These are phyloP conservation scores for Panonychus citri DNA, from an alignment of 1,140 invertebrate species.

Conservation along the genomic window DNA sequence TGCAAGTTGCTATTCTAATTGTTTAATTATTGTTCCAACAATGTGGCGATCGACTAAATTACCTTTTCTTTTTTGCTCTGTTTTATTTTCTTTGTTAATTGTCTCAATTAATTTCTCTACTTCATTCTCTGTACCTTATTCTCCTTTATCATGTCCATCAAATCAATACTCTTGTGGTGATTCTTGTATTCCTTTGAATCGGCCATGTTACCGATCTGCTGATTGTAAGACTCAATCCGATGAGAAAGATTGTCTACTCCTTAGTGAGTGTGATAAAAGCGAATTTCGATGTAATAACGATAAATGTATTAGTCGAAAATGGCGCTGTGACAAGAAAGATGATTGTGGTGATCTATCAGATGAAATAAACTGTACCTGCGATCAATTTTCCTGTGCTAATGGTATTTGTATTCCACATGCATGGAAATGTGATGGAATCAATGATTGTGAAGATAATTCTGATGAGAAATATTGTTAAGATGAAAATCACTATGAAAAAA, in stretches of 20 bases:
- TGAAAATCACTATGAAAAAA: not conserved
- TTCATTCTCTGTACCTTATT: not conserved
- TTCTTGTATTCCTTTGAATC: constrained; percentile 17
- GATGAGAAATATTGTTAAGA: not conserved
- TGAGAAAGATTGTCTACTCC: not conserved
- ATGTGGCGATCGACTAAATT: not conserved
- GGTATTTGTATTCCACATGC: constrained; percentile 32
- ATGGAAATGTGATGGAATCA: not conserved
- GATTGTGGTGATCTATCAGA: constrained; percentile 20
- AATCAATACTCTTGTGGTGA: constrained; percentile 17
- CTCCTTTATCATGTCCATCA: constrained; percentile 4
- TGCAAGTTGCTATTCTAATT: no score
- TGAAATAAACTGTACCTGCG: constrained; percentile 21
- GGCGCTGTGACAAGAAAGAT: constrained; percentile 27
- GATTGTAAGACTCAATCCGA: constrained; percentile 18
- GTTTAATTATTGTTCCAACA: not conserved
- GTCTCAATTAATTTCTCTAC: not conserved
- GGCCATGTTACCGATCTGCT: constrained; percentile 17
- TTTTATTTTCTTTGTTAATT: not conserved
- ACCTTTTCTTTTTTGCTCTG: not conserved
- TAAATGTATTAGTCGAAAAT: not conserved
- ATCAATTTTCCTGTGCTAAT: constrained; percentile 38
- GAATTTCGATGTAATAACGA: not conserved
- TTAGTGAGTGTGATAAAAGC: not conserved
- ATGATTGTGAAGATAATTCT: not conserved